Evolutionary conservation across 2,113 vertebrate species (phyloP).

Genomic region (Dasyurus viverrinus): DNA sequence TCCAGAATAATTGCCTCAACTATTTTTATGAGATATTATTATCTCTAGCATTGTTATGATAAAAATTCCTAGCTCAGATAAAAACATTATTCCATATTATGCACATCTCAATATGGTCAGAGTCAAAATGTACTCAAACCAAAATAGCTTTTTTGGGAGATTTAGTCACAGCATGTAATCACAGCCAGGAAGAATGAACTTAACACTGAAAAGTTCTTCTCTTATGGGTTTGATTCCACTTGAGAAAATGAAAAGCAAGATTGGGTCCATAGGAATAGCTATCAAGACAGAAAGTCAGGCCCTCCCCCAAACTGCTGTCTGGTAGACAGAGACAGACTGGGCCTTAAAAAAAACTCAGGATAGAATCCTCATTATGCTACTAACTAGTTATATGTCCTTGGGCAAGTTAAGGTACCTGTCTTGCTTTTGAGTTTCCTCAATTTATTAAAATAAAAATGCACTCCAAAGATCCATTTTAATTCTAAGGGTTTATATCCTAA

Average conservation of each 20-base stretch:
- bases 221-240: conserved; percentile 7
- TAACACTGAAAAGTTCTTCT: neutral
- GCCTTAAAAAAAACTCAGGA: neutral
- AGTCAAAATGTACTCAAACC: neutral
- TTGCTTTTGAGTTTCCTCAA: neutral
- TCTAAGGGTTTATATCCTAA: neutral
- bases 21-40: neutral
- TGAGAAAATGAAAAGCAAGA: conserved; percentile 15
- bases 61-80: conserved; percentile 51
- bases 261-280: conserved; percentile 20
- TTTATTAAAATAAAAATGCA: neutral
- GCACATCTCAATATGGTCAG: neutral
- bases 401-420: neutral
- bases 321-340: neutral
- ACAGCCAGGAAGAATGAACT: neutral
- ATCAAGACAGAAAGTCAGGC: neutral
- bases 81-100: conserved; percentile 40
- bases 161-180: neutral
- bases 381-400: neutral
- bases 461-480: neutral
- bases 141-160: neutral
- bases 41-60: conserved; percentile 48
- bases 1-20: conserved; percentile 55
- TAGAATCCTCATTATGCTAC: neutral
- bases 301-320: neutral